Evolutionary conservation across 2,888 invertebrate species (phyloP), one percentile per base, ranked within the genome.

Genomic region (Caradrina kadenii): DNA sequence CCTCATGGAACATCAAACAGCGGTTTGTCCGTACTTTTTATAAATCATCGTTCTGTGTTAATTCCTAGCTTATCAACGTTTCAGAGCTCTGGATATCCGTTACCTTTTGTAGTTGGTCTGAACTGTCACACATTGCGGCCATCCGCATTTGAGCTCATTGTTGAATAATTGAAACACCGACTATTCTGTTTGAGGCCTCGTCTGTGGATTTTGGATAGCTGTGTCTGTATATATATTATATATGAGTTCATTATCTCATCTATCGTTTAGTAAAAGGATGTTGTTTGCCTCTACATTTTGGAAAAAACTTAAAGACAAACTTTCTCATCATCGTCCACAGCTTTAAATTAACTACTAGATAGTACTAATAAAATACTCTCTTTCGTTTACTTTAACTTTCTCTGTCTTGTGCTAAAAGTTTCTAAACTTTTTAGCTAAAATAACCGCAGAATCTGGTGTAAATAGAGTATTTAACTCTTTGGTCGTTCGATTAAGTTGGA

Each of bases 161-260:
- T 82, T 80, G 65, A 78, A 80, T 80, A 78, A 81, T 78, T 82
- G 69, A 80, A 74, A 65, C 50, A 56, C 49, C 11, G 67, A 48
- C 67, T 59, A 52, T 69, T 53, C 58, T 54, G 71, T 69, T 52
- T 48, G 65, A 71, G 67, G 63, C 39, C 60, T 11, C 8, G 50
- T 17, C 49, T 48, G 39, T 42, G 60, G 59, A 48, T 74, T 56
- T 60, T 54, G 35, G 55, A 48, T 69, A 58, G 63, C 53, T 69
- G 19, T 35, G 15, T 64, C 17, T 26, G 31, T 42, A 35, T 49
- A 19, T 19, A 35, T n/a, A n/a, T n/a, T n/a, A n/a, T n/a, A n/a
- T n/a, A n/a, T n/a, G n/a, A n/a, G n/a, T 31, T 19, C 26, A 11
- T 11, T 35, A 42, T 31, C 17, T 15, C 10, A 8, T 22, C 7